Evolutionary conservation across 2,888 invertebrate species (phyloP), one percentile per base, ranked within the genome.

Genomic region (Pristionchus entomophagus): DNA sequence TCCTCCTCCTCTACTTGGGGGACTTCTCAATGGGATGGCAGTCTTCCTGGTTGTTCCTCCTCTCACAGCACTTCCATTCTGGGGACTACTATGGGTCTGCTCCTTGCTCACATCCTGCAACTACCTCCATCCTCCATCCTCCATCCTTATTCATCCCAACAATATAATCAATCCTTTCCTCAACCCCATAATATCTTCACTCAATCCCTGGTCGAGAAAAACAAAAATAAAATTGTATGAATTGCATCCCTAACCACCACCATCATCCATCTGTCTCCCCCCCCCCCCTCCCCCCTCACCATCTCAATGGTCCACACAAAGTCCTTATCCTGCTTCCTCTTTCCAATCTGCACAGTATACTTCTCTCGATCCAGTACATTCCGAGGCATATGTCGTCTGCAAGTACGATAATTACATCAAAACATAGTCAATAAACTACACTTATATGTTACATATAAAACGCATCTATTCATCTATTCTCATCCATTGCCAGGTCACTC

Each of bases 51-150:
- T 12, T n/a, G 45, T 41, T 45, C 45, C 41, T 12, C 19, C 41
- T 38, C n/a, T n/a, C n/a, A n/a, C n/a, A n/a, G 41, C 73, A 73
- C 45, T 73, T 65, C 73, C 73, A 41, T 45, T 73, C 73, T 5
- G 12, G 5, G 73, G 73, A 73, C 73, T 73, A 17, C 73, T 19
- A 26, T 45, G 73, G 19, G 41, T n/a, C 41, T 73, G 73, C 45
- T 73, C 73, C 73, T 73, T 73, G 41, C 73, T 73, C 73, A 73
- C 73, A 45, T 73, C 73, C 73, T 73, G 73, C 29, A 38, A 22
- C n/a, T 2, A 38, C 6, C 5, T 19, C 19, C 38, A 32, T 32
- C 19, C 32, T n/a, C n/a, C n/a, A n/a, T n/a, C n/a, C n/a, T n/a
- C n/a, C n/a, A n/a, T n/a, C n/a, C n/a, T n/a, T n/a, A n/a, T n/a